Evolutionary conservation across 2,113 vertebrate species (phyloP).

Genomic region (Platysteira castanea): DNA sequence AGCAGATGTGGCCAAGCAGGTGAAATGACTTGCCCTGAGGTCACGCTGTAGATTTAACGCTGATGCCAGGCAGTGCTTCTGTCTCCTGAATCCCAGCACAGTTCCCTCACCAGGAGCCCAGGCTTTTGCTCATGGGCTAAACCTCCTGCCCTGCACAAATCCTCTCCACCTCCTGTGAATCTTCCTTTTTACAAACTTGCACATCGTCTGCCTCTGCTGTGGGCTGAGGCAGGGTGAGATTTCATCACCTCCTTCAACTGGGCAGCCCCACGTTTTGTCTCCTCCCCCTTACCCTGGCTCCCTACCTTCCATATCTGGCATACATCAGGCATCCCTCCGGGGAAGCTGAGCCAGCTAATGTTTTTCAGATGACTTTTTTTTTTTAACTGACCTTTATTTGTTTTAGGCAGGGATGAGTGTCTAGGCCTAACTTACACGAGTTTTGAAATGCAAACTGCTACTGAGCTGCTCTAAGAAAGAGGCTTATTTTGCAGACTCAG

Average conservation of each 20-base stretch:
- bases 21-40: not conserved
- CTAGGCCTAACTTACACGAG: not conserved
- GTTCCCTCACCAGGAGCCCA: not conserved
- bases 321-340: not conserved
- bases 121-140: not conserved
- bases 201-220: fast-evolving
- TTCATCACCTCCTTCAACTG: not conserved
- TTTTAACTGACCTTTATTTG: not conserved
- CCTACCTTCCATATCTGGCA: not conserved
- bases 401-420: not conserved
- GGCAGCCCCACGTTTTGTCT: not conserved
- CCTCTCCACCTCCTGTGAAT: fast-evolving
- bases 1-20: not conserved
- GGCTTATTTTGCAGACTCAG: not conserved
- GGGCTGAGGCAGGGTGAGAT: not conserved
- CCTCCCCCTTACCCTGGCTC: not conserved
- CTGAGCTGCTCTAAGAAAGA: not conserved
- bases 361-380: not conserved
- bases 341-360: not conserved
- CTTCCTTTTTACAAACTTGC: not conserved
- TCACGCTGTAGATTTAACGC: not conserved
- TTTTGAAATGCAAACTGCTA: not conserved
- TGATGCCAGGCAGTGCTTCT: not conserved
- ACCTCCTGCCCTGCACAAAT: not conserved
- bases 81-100: not conserved